Percentiles rank a stretch among this genome's conserved stretches.
phyloP scores from a whole-genome alignment of 2,113 vertebrate genomes.

The Lasiurus cinereus region DNA sequence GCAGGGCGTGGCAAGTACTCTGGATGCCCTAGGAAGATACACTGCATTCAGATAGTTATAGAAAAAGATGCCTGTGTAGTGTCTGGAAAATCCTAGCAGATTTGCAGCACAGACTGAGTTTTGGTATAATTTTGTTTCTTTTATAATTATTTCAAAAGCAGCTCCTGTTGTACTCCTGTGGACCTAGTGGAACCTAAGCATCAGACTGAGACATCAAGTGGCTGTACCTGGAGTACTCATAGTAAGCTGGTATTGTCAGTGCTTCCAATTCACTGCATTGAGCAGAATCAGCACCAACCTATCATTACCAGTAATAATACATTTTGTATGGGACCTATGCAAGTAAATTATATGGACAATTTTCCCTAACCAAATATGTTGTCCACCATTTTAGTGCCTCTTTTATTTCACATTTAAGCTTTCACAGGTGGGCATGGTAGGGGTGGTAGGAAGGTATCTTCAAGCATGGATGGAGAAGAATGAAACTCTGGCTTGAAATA shows the following conservation, averaged over 20 bases:
- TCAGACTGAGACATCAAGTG: background rate
- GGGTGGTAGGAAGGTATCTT: background rate
- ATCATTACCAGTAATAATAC: background rate
- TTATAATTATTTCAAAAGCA: background rate
- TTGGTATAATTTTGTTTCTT: background rate
- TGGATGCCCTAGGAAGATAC: background rate
- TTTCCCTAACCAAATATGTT: background rate
- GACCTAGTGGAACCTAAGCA: rapidly evolving
- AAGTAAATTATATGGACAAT: background rate
- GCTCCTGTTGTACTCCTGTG: background rate
- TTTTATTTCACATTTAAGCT: background rate
- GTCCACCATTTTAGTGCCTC: background rate
- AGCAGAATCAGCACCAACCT: background rate
- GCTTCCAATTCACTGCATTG: background rate
- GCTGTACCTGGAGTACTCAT: background rate
- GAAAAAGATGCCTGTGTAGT: background rate
- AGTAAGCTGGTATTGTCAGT: background rate
- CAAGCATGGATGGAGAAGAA: background rate
- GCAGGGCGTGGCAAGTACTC: background rate
- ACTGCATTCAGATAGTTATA: background rate
- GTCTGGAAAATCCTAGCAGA: background rate
- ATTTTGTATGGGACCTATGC: background rate
- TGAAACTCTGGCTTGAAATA: background rate
- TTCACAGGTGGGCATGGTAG: background rate
- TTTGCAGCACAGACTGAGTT: background rate